Conservation (phyloP, 1,140 invertebrate species). For the Pseudomyrmex concolor region DNA sequence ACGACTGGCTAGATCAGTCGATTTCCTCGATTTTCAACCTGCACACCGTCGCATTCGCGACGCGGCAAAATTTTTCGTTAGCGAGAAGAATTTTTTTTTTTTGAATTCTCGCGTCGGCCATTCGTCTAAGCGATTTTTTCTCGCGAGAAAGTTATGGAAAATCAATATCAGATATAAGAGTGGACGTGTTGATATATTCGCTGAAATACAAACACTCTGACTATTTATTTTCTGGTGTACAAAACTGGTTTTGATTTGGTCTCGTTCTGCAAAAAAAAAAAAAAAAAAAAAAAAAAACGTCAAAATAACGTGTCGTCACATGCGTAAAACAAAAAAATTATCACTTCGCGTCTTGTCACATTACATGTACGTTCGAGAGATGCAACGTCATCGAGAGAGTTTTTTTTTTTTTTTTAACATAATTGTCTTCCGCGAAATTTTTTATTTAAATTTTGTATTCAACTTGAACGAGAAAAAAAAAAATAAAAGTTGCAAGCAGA, state of each 20-base stretch:
- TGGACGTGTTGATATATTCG: constrained; percentile 10
- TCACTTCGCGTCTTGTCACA: background rate
- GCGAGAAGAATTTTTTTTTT: background rate
- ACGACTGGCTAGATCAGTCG: background rate
- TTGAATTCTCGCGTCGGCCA: constrained; percentile 25
- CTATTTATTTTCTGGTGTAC: constrained; percentile 36
- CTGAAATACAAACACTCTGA: background rate
- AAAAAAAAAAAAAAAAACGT: background rate
- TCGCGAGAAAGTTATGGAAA: constrained; percentile 7
- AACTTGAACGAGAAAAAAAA: no score
- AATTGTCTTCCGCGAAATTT: constrained; percentile 13
- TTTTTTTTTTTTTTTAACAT: background rate
- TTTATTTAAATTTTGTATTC: background rate
- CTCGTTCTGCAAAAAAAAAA: background rate
- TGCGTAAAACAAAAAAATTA: background rate
- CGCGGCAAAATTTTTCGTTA: background rate
- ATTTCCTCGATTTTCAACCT: background rate
- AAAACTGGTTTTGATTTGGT: constrained; percentile 16
- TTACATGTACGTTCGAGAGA: background rate
- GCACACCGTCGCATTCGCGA: background rate
- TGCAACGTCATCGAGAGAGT: background rate
- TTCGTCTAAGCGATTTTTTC: constrained; percentile 49
- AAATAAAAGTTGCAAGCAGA: background rate
- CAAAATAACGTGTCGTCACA: background rate
- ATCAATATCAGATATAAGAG: constrained; percentile 26